These are phyloP conservation scores for Erpetoichthys calabaricus DNA, from an alignment of 2,797 vertebrate genomes.

Conservation along the genomic window DNA sequence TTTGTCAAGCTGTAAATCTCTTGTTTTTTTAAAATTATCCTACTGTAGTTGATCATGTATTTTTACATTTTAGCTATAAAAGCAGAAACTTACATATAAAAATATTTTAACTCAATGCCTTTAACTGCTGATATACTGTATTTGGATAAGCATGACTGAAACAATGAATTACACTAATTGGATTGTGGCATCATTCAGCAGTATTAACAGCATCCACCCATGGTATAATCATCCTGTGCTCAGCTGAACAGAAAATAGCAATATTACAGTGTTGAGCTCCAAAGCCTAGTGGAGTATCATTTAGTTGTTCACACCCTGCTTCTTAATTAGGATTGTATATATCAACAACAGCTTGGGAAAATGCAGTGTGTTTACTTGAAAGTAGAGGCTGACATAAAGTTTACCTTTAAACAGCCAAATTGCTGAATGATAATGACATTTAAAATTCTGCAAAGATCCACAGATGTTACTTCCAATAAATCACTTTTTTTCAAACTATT, in stretches of 20 bases:
- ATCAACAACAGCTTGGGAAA: neutral
- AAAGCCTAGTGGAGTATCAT: neutral
- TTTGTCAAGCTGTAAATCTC: no score
- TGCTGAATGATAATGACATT: no score
- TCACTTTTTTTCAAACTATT: no score
- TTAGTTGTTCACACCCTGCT: neutral
- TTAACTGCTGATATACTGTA: neutral
- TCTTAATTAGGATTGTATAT: conserved; percentile 3
- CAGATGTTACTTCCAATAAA: no score
- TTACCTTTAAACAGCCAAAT: no score
- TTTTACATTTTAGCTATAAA: no score
- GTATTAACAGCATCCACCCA: conserved; percentile 1
- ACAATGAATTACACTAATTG: neutral
- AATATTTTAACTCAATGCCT: neutral
- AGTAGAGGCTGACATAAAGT: neutral
- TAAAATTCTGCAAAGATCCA: no score
- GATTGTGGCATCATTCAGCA: neutral
- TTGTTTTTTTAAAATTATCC: no score
- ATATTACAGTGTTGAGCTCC: neutral
- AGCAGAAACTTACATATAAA: no score
- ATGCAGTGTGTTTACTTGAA: neutral
- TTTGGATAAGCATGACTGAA: neutral
- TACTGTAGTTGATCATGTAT: no score
- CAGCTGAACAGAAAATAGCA: conserved; percentile 3
- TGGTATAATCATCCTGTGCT: conserved; percentile 5